Base-by-base conservation (phyloP, 2,113 vertebrate genomes). In the Paraplagusia blochii region DNA sequence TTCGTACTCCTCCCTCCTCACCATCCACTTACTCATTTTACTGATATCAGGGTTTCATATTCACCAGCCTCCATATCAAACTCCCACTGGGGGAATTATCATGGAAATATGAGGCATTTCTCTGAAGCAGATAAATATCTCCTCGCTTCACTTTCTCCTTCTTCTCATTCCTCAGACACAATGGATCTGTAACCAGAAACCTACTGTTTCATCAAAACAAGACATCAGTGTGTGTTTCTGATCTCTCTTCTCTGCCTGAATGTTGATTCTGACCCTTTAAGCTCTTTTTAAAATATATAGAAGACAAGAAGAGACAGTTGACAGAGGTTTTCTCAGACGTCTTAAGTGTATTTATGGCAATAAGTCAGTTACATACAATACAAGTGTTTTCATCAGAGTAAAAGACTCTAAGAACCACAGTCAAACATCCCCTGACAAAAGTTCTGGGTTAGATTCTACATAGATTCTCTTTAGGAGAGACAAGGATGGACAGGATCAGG, bases 31-130 rank as follows among this genome's bases (percentile, higher is more conserved):
- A 18, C 70, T 78, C 75, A 48, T 45, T 29, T 81, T 60, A 68
- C 80, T 68, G 36, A 69, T 67, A 38, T 53, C 35, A n/a, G 5
- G 48, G 39, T 63, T 12, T 54, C 13, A 54, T 69, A 53, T 72
- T 66, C 36, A 62, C 56, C 17, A 40, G 48, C 36, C 34, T 58
- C 61, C 39, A 19, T 42, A 77, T 58, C 34, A 18, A 78, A 55
- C 71, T 53, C 63, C 62, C 52, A 43, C 45, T 1, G 39, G 66
- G 63, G 6, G 60, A 62, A 46, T 1, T 39, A 17, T 54, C 12
- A 56, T 47, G 10, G 12, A 55, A 61, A 77, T 51, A 59, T 49
- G 58, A 76, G 34, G 45, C 62, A 9, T 58, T 52, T 44, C 10
- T 18, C 10, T 22, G 0, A 4, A 45, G 46, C 51, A 53, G 58